Percentiles rank a stretch among this genome's conserved stretches.
Conservation (phyloP, 2,888 invertebrate species). For the Coleophora flavipennella region DNA sequence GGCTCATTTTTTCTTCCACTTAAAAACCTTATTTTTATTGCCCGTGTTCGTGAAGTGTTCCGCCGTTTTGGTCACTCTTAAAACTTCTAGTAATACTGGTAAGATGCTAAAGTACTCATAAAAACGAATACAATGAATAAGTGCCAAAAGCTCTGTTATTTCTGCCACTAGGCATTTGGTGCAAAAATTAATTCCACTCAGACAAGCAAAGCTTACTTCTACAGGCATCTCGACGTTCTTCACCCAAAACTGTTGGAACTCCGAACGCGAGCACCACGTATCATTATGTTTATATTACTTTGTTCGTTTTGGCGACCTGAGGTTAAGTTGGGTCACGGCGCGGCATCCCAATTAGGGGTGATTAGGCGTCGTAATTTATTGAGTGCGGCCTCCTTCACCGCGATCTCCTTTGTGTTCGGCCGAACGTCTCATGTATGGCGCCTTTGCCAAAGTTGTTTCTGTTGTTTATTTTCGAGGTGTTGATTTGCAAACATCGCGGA, state of each 20-base stretch:
- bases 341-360: slow-evolving; percentile 64
- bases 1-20: too few species aligned
- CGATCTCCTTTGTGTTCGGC: slow-evolving; percentile 41
- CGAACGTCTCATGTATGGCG: slow-evolving; percentile 43
- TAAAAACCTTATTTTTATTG: too few species aligned
- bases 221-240: neutral
- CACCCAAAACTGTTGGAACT: slow-evolving; percentile 1
- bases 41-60: too few species aligned
- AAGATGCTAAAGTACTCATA: too few species aligned
- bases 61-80: too few species aligned
- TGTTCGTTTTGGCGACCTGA: slow-evolving; percentile 56
- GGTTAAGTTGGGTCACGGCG: slow-evolving; percentile 70
- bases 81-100: too few species aligned
- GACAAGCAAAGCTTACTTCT: too few species aligned
- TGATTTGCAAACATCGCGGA: slow-evolving; percentile 51
- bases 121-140: too few species aligned
- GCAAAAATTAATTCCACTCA: too few species aligned
- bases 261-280: slow-evolving; percentile 48
- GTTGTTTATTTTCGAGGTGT: slow-evolving; percentile 36
- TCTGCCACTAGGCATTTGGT: too few species aligned
- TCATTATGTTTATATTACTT: slow-evolving; percentile 69
- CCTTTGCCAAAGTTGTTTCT: slow-evolving; percentile 32
- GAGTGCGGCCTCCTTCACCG: slow-evolving; percentile 52
- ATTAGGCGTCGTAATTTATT: slow-evolving; percentile 68
- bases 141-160: too few species aligned